Evolutionary conservation across 2,797 vertebrate species (phyloP), one percentile per base, ranked within the genome.

Genomic region (Tauraco hartlaubi): DNA sequence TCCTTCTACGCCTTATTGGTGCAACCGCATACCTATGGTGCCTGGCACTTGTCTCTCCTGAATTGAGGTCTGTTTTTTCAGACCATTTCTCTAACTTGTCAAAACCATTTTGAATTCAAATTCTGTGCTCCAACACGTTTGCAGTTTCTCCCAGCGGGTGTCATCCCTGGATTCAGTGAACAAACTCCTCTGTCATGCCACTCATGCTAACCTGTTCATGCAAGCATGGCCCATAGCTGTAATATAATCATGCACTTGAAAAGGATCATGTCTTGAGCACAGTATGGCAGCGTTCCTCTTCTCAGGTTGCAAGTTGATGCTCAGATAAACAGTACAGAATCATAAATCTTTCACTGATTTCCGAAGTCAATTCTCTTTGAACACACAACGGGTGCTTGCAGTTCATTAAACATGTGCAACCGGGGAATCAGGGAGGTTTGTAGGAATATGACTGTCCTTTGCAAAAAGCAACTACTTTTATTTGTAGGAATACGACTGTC

Each of bases 11-110:
- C 55, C 43, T 37, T 29, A 3, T 2, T n/a, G 37, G 20, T 46
- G 20, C 52, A 25, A 51, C 19, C 2, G 1, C 29, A 2, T 39
- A 33, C 7, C 44, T 20, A 0, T 0, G 1, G 21, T 12, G 12
- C 74, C 82, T 56, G 82, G 37, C 41, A 6, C 51, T 51, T 49
- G 8, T 51, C 61, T 75, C 54, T 75, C 1, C 33, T 54, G 46
- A 35, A 7, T 0, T 1, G 15, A 82, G 37, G 14, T 37, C 83
- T 61, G 2, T 15, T 44, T 35, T 35, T 64, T 33, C 72, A 52
- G 54, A 19, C 41, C 37, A 1, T 56, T 90, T 29, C 82, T 82
- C 12, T 68, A 79, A 1, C 55, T 56, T 52, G 31, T 52, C 77
- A 8, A 58, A 72, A 48, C 21, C 4, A 12, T 31, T 41, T 76